Conservation (phyloP, 2,888 invertebrate genomes). For the Caenorhabditis sulstoni region DNA sequence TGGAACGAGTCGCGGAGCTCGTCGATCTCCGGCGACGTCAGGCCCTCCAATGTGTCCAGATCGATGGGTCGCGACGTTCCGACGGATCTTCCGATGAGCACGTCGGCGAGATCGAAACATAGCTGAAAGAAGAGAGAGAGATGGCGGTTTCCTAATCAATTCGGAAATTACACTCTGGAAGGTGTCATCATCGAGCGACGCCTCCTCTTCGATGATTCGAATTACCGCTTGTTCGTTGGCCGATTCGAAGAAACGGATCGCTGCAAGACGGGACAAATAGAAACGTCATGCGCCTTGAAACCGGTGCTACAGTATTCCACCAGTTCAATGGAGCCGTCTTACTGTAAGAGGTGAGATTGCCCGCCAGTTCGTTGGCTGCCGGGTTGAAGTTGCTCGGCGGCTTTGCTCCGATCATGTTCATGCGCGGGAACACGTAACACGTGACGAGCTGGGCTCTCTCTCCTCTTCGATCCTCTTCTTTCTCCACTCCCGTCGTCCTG, state of each 20-base stretch:
- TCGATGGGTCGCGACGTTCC: slow-evolving; percentile 54
- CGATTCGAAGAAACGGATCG: slow-evolving; percentile 77
- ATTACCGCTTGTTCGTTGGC: slow-evolving; percentile 75
- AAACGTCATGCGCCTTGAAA: no score
- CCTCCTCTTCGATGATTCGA: slow-evolving; percentile 78
- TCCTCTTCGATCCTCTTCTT: slow-evolving; percentile 63
- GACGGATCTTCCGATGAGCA: slow-evolving; percentile 50
- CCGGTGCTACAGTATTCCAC: background rate
- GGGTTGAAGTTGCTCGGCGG: slow-evolving; percentile 78
- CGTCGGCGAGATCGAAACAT: slow-evolving; percentile 62
- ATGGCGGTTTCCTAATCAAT: background rate
- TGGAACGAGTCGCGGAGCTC: slow-evolving; percentile 73
- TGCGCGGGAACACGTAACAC: slow-evolving; percentile 78
- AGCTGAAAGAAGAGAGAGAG: slow-evolving; percentile 60
- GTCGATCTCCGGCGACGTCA: slow-evolving; percentile 73
- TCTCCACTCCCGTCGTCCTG: slow-evolving; percentile 61
- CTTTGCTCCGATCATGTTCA: slow-evolving; percentile 75
- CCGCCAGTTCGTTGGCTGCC: slow-evolving; percentile 79
- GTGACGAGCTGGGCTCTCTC: slow-evolving; percentile 71
- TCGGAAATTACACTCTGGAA: slow-evolving; percentile 58
- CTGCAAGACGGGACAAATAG: slow-evolving; percentile 67
- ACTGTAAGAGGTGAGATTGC: slow-evolving; percentile 79
- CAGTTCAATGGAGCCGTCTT: no score
- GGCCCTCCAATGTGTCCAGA: slow-evolving; percentile 54
- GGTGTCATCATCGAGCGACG: slow-evolving; percentile 70